Conservation (phyloP, 2,797 vertebrate genomes). For the Hydrolagus colliei region DNA sequence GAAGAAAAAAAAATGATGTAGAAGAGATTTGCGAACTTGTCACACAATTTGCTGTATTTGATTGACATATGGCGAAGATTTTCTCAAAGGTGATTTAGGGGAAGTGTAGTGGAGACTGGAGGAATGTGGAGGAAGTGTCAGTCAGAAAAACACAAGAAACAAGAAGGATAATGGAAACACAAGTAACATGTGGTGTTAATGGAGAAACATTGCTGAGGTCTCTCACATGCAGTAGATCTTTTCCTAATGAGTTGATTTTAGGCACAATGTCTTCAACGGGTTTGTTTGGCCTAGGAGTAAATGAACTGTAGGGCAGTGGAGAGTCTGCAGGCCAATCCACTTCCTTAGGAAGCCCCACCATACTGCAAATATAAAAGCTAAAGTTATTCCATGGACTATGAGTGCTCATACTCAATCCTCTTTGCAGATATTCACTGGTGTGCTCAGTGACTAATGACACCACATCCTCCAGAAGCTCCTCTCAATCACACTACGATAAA, state of each 20-base stretch:
- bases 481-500: no score
- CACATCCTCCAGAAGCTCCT: neutral
- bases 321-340: constrained; percentile 4
- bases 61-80: no score
- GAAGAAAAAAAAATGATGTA: neutral
- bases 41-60: no score
- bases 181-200: no score
- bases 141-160: no score
- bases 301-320: constrained; percentile 20
- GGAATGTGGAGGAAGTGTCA: no score
- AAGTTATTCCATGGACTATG: neutral
- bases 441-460: neutral
- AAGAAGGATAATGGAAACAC: no score
- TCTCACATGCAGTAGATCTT: constrained; percentile 25
- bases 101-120: no score
- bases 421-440: neutral
- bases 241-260: constrained; percentile 19
- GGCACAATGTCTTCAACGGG: constrained; percentile 10
- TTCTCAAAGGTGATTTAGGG: no score
- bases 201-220: no score
- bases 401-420: neutral
- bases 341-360: constrained; percentile 6
- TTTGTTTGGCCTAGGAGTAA: neutral
- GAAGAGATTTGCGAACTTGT: neutral
- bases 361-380: constrained; percentile 7